Base-by-base conservation (phyloP, 2,113 vertebrate genomes). In the Gyps fulvus region DNA sequence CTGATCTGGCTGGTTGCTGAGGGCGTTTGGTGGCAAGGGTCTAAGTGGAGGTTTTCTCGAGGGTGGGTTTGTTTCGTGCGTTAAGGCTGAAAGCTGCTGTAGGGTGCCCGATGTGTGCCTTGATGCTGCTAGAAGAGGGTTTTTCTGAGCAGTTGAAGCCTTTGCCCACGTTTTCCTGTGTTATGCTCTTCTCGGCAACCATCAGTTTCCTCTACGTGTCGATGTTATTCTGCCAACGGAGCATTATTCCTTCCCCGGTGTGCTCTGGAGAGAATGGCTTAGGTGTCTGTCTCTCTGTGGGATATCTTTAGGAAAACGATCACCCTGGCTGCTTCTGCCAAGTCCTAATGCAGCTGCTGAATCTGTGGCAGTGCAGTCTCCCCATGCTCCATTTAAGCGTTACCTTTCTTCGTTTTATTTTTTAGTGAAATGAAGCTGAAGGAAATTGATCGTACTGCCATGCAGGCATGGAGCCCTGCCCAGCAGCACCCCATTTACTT, bases 381-480 rank as follows among this genome's bases (percentile, higher is more conserved):
- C 8, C 31, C 4, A 0, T 29, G 17, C 40, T 31, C 26, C 7
- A 0, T 40, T 55, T 61, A 42, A 62, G 16, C 61, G 2, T 43
- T 79, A 2, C 21, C 42, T 49, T 72, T 27, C 14, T 61, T 32
- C 62, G 6, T 85, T 38, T 87, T 87, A 1, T 45, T 52, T 91
- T 91, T n/a, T 13, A 97, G 84, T 83, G 98, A 98, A 94, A 99
- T 99, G 99, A 99, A 99, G 98, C 98, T 99, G 66, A 99, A 99
- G 97, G 99, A 99, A 94, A 97, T 99, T 71, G 99, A 99, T 89
- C 99, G 99, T 65, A 99, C 99, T 34, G 99, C 99, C 70, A 99
- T 99, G 97, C 99, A 99, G 98, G 99, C 99, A 55, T 99, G 99
- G 99, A 99, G 99, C 95, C 99, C 99, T 90, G 98, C 98, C 13